Evolutionary conservation across 2,797 vertebrate genomes (phyloP), one percentile per base, ranked within the genome.

Genomic region (Chloroceryle inda): DNA sequence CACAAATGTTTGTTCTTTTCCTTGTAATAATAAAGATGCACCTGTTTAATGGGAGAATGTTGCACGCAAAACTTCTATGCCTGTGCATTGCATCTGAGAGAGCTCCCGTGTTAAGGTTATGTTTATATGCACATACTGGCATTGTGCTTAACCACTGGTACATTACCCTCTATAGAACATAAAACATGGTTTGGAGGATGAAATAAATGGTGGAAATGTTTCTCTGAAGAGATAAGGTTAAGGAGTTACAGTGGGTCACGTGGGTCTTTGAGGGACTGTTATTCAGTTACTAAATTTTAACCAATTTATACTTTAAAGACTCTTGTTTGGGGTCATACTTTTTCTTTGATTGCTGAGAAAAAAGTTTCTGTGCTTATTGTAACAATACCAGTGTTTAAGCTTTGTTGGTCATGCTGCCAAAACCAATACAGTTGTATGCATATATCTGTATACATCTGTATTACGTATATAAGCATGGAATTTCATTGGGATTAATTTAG

Each of bases 31-130:
- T 17, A 42, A 59, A n/a, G 62, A 13, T 4, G 10, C 8, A 44
- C 11, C 12, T 13, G 5, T 45, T 26, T 1, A 50, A 50, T 5
- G 33, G 13, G 16, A 26, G 49, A 33, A 8, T 27, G 15, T 9
- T 61, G 33, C 21, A 20, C 10, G 26, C 23, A 33, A 14, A 69
- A 5, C 21, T 35, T n/a, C 52, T 10, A 2, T 33, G n/a, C 33
- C 22, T 13, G 11, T n/a, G 20, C 2, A 2, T 20, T 71, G 49
- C 38, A 27, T 23, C 22, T 20, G 71, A 49, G 56, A 26, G 13
- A 47, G 31, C 3, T 8, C 68, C 12, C 0, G 0, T 35, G 29
- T 11, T 23, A 1, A 18, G 11, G 7, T 12, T 63, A 5, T 73
- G 53, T 19, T 85, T 49, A 1, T 21, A 40, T 1, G 10, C 5